Percentiles rank a stretch among this genome's conserved stretches.
phyloP scores from a whole-genome alignment of 2,113 vertebrate species.

The Psilopogon haemacephalus region DNA sequence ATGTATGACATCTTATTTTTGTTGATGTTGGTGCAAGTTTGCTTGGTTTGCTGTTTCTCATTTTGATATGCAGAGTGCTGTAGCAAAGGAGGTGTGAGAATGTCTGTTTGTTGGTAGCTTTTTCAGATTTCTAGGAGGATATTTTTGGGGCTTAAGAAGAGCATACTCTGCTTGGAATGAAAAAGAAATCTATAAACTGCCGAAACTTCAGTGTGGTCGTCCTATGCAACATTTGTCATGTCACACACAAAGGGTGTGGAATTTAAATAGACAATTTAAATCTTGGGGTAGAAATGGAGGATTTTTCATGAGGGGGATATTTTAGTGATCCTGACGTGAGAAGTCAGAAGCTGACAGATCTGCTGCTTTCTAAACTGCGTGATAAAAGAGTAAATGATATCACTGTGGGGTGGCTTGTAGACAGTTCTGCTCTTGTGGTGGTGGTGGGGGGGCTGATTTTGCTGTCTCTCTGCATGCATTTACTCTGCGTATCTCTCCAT shows the following conservation, averaged over 20 bases:
- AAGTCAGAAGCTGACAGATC: neutral
- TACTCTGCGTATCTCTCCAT: neutral
- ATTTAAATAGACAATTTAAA: fast-evolving
- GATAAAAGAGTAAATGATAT: neutral
- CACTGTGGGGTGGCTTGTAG: neutral
- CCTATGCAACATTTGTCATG: fast-evolving
- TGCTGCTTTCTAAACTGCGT: neutral
- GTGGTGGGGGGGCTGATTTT: neutral
- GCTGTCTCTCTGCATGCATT: neutral
- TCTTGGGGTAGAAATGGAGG: neutral
- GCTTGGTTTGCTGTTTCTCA: neutral
- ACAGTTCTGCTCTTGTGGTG: neutral
- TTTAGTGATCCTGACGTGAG: neutral
- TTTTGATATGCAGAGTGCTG: neutral
- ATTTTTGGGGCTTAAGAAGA: neutral
- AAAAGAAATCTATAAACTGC: neutral
- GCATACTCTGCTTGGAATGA: neutral
- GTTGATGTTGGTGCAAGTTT: neutral
- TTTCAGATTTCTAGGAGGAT: neutral
- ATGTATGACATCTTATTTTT: neutral
- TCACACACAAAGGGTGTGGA: no score
- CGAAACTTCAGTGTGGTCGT: neutral
- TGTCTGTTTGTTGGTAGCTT: neutral
- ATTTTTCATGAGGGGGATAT: neutral
- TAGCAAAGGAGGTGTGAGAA: neutral